A percentile compares a stretch with the other conserved stretches of the same genome.
These are phyloP conservation scores for Ephialtes manifestator DNA, from an alignment of 2,888 invertebrate genomes.

Conservation along the genomic window DNA sequence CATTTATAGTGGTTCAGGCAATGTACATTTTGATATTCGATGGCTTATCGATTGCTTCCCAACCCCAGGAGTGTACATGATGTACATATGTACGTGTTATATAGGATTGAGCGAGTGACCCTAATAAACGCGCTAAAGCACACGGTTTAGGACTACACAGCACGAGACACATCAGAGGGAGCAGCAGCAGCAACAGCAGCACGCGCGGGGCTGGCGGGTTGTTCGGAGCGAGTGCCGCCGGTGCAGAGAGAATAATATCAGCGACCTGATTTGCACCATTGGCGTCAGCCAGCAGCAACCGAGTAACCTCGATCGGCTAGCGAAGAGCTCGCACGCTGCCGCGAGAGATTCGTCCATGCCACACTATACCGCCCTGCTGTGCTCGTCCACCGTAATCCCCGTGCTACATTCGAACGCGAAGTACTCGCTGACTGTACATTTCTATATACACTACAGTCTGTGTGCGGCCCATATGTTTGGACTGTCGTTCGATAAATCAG, in stretches of 20 bases:
- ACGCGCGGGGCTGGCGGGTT: conserved; percentile 36
- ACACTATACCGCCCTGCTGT: conserved; percentile 38
- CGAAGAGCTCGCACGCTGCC: conserved; percentile 67
- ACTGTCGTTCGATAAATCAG: conserved; percentile 5
- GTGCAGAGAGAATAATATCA: conserved; percentile 76
- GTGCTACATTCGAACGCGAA: conserved; percentile 28
- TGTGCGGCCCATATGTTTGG: not conserved
- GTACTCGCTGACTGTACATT: conserved; percentile 4
- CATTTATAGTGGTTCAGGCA: not conserved
- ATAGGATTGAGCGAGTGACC: conserved; percentile 54
- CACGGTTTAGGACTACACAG: conserved; percentile 57
- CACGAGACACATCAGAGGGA: conserved; percentile 53
- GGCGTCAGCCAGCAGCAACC: conserved; percentile 76
- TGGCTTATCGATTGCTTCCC: conserved; percentile 9
- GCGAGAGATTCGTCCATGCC: conserved; percentile 54
- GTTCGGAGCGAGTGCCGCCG: conserved; percentile 43
- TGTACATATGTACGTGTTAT: conserved; percentile 18
- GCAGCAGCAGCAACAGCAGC: conserved; percentile 34
- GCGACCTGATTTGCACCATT: conserved; percentile 79
- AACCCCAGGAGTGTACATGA: not conserved
- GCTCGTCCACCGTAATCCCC: conserved; percentile 42
- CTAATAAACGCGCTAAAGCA: conserved; percentile 59
- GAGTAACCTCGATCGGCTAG: conserved; percentile 77
- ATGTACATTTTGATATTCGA: not conserved
- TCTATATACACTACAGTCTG: conserved; percentile 2